Evolutionary conservation across 2,113 vertebrate genomes (phyloP).

Genomic region (Epinephelus cyanopodus): DNA sequence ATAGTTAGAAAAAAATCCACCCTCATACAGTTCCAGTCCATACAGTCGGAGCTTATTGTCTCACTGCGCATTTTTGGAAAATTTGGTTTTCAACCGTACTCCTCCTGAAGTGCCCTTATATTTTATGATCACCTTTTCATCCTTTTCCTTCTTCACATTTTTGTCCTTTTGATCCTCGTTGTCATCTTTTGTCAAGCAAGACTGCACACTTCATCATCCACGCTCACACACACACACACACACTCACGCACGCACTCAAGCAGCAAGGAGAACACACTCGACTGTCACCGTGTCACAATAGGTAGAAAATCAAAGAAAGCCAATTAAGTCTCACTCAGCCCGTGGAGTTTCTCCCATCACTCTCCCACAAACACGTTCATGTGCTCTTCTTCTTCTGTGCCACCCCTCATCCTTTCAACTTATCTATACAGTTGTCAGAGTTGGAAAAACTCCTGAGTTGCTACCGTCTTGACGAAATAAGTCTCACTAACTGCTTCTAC

Average conservation of each 20-base stretch:
- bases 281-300: constrained; percentile 45
- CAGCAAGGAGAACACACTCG: constrained; percentile 5
- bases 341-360: constrained; percentile 19
- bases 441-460: constrained; percentile 21
- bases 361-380: constrained; percentile 12
- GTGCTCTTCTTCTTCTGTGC: not conserved
- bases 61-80: not conserved
- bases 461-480: not conserved
- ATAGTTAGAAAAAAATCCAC: not conserved
- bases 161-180: constrained; percentile 1
- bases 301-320: constrained; percentile 31
- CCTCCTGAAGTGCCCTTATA: constrained; percentile 1
- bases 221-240: not conserved
- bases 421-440: constrained; percentile 32
- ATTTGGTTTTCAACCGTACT: not conserved
- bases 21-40: not conserved
- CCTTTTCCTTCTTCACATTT: not conserved
- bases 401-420: constrained; percentile 21
- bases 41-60: constrained; percentile 14
- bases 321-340: constrained; percentile 47
- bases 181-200: constrained; percentile 28
- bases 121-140: not conserved
- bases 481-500: not conserved
- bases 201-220: not conserved
- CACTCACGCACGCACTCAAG: not conserved